phyloP scores from a whole-genome alignment of 2,113 vertebrate genomes.

The Bettongia penicillata region DNA sequence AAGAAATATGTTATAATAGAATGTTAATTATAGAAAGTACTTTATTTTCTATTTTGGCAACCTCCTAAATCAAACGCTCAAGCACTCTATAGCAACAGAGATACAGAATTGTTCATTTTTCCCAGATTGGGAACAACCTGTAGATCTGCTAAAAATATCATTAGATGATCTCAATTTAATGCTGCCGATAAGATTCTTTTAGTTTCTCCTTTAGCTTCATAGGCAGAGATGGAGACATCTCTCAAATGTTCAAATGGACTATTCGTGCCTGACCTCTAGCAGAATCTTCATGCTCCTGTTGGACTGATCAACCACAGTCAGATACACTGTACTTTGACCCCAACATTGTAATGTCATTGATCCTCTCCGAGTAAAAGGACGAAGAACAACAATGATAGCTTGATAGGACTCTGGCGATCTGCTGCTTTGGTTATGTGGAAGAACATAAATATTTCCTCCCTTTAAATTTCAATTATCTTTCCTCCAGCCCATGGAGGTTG shows the following conservation, averaged over 20 bases:
- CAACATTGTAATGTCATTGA: neutral
- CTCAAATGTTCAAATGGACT: neutral
- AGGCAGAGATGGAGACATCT: conserved; percentile 13
- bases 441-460: conserved; percentile 36
- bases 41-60: conserved; percentile 50
- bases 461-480: conserved; percentile 51
- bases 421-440: neutral
- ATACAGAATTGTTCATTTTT: conserved; percentile 48
- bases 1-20: conserved; percentile 68
- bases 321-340: neutral
- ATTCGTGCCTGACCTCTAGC: neutral
- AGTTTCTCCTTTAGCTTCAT: conserved; percentile 14
- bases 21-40: conserved; percentile 59
- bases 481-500: conserved; percentile 32
- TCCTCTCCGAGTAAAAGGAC: neutral
- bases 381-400: neutral
- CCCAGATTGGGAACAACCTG: conserved; percentile 41
- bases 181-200: conserved; percentile 43
- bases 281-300: neutral
- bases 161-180: conserved; percentile 18
- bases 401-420: conserved; percentile 15
- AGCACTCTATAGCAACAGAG: conserved; percentile 6
- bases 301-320: neutral
- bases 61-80: conserved; percentile 67
- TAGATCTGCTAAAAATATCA: conserved; percentile 48